Evolutionary conservation across 2,797 vertebrate species (phyloP), one percentile per base, ranked within the genome.

Genomic region (Linurgus olivaceus): DNA sequence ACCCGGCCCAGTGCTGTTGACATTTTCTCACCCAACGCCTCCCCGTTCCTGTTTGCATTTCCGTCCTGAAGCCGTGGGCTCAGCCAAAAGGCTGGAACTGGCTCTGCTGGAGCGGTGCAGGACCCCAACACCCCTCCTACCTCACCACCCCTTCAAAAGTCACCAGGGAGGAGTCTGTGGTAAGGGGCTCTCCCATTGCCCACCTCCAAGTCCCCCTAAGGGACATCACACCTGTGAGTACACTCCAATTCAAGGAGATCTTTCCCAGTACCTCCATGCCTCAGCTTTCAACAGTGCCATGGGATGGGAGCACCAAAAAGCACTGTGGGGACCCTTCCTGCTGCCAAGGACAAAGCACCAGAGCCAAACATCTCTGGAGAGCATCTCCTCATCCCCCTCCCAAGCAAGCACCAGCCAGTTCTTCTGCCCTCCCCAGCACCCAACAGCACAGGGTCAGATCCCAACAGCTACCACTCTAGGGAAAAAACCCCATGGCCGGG

Each of bases 1-100:
- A 86, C 70, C 31, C 24, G 4, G 94, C 94, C 88, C 88, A 47
- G 88, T 1, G 28, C 90, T 96, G 95, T 96, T 96, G 96, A 96
- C 96, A 96, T 95, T 96, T 96, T 96, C 95, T 96, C 94, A 6
- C 95, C 95, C 96, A 96, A 94, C 86, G 14, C 95, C 96, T 96
- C 96, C 94, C 95, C 71, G 17, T 93, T 96, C 92, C 95, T 96
- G 95, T 96, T 96, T 96, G 91, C 51, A 1, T 93, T 96, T 96
- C 96, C 86, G 84, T 95, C 84, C 96, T 73, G n/a, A 31, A 6
- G 29, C 92, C 0, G 4, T 31, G 3, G 77, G 62, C 94, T 90
- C 88, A 86, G 92, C 86, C 95, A 89, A 92, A 92, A 75, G 51
- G 78, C 83, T 45, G 51, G 58, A 35, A 47, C 70, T 78, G 92